Evolutionary conservation across 2,888 invertebrate genomes (phyloP).

Genomic region (Tenthredo amoena): DNA sequence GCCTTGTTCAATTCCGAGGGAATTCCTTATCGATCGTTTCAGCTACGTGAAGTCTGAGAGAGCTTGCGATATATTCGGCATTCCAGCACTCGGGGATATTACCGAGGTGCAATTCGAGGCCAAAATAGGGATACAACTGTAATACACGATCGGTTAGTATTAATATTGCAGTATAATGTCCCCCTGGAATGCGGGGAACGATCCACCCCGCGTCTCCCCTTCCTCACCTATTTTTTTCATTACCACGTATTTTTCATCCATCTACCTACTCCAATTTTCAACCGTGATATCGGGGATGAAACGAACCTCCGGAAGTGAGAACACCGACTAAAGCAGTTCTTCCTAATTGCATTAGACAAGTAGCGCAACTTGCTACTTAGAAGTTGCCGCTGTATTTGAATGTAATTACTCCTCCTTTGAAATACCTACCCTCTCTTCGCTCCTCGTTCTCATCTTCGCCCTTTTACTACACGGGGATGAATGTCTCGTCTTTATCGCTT

Average conservation of each 20-base stretch:
- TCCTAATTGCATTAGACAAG: constrained; percentile 65
- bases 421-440: constrained; percentile 51
- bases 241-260: background rate
- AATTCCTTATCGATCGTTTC: background rate
- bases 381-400: constrained; percentile 68
- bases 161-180: background rate
- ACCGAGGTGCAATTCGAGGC: background rate
- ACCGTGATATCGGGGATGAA: background rate
- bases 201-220: background rate
- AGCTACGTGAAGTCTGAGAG: background rate
- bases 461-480: constrained; percentile 1
- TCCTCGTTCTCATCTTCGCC: background rate
- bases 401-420: constrained; percentile 70
- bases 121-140: background rate
- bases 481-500: background rate
- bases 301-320: background rate
- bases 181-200: background rate
- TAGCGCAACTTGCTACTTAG: constrained; percentile 69
- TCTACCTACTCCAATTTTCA: background rate
- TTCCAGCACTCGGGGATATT: constrained; percentile 6
- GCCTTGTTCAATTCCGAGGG: background rate
- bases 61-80: background rate
- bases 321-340: constrained; percentile 57
- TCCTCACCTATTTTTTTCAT: background rate
- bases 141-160: background rate